Evolutionary conservation across 2,797 vertebrate species (phyloP), one percentile per base, ranked within the genome.

Genomic region (Lepidocolaptes lacrymiger): DNA sequence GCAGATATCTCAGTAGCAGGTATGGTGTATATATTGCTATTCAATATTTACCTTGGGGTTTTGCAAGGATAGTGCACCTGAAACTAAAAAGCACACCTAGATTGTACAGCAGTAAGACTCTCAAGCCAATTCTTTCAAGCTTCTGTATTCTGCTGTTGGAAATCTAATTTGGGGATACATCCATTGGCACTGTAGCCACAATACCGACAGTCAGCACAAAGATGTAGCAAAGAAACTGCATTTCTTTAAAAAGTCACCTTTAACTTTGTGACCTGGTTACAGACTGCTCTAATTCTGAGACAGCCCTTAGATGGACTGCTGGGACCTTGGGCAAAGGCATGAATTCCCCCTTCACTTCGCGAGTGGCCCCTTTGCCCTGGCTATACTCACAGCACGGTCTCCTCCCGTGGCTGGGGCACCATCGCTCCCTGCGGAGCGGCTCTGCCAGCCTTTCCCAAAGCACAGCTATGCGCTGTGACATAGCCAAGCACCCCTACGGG

Each of bases 191-290:
- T 4, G 17, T 3, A n/a, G 26, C 34, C 69, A 48, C 62, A 30
- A 18, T 23, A 23, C 20, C 7, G 39, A 32, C 0, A 5, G 44
- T 36, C 12, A 21, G 46, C 0, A 0, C 19, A 0, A 12, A 49
- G 61, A 43, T 1, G 12, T 34, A 43, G 54, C 46, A 19, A 66
- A n/a, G 48, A 81, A 64, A 36, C 11, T 2, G 30, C 9, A 12
- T 24, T 69, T 67, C 44, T 39, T 41, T 9, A 7, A 75, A 61
- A 80, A 93, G 73, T 11, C 56, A 72, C 69, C 41, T 86, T 88
- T 67, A 56, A 32, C 88, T 71, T 74, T 10, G 41, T 66, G 64
- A 83, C 91, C 85, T 55, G 68, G 8, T 88, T 94, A 58, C 46
- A 85, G 78, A 41, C 28, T 55, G 86, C 73, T 81, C 68, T 56